A percentile compares a stretch with the other conserved stretches of the same genome.
Conservation (phyloP, 2,888 invertebrate species). For the Xylota segnis region DNA sequence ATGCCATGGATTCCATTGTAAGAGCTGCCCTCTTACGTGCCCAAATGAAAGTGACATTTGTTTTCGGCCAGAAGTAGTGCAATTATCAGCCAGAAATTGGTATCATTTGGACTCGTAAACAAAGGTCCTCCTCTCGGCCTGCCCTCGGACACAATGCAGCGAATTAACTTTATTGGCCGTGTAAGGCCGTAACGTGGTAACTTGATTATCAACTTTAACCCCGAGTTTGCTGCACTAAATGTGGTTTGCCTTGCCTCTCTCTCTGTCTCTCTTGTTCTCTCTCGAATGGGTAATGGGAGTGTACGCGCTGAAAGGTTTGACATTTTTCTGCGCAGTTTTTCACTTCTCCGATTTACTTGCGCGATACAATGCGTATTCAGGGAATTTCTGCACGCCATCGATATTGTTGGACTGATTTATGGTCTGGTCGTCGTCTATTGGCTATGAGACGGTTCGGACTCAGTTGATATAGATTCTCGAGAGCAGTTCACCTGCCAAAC, state of each 20-base stretch:
- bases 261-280: too few species aligned
- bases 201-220: conserved; percentile 59
- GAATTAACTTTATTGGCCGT: conserved; percentile 45
- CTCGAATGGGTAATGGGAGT: too few species aligned
- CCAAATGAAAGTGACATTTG: conserved; percentile 67
- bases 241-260: conserved; percentile 58
- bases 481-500: conserved; percentile 35
- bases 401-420: conserved; percentile 54
- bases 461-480: conserved; percentile 34
- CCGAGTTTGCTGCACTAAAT: conserved; percentile 30
- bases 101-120: conserved; percentile 42
- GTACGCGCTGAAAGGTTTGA: conserved; percentile 10
- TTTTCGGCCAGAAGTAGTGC: conserved; percentile 11
- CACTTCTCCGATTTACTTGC: conserved; percentile 28
- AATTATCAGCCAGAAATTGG: neutral
- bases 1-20: conserved; percentile 35
- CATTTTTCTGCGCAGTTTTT: conserved; percentile 35
- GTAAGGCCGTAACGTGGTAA: conserved; percentile 21
- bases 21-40: conserved; percentile 22
- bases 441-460: conserved; percentile 10
- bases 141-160: conserved; percentile 32
- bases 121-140: conserved; percentile 38
- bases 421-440: conserved; percentile 14
- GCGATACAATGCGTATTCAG: conserved; percentile 8
- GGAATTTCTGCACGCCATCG: conserved; percentile 39